Percentiles rank a stretch among this genome's conserved stretches.
Evolutionary conservation across 2,797 vertebrate species (phyloP).

Genomic region (Simalia tracyae): DNA sequence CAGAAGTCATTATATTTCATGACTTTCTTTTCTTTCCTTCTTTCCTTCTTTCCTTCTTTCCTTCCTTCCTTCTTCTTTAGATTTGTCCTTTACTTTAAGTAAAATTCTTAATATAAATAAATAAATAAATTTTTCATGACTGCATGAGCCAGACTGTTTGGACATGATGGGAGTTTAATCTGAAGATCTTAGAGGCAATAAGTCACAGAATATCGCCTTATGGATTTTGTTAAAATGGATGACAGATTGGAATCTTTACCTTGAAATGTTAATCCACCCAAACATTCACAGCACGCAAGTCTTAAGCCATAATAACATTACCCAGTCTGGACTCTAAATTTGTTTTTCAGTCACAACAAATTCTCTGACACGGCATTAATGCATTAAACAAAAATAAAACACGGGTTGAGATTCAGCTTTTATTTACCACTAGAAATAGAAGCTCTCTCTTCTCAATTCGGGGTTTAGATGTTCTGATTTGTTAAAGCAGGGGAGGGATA

Average conservation of each 20-base stretch:
- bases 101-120: neutral
- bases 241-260: neutral
- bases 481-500: constrained; percentile 21
- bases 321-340: constrained; percentile 6
- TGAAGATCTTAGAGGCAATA: neutral
- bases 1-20: neutral
- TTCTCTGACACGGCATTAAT: constrained; percentile 28
- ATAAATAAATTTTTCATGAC: neutral
- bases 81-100: too few relatives aligned
- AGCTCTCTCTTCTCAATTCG: constrained; percentile 40
- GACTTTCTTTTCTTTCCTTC: neutral
- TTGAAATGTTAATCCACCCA: neutral
- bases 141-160: neutral
- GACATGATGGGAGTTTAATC: neutral
- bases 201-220: neutral
- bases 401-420: neutral
- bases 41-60: too few relatives aligned
- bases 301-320: neutral
- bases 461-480: constrained; percentile 29
- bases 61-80: too few relatives aligned
- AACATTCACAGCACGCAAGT: neutral
- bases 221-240: neutral
- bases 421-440: constrained; percentile 20
- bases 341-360: constrained; percentile 33
- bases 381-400: constrained; percentile 45